These are phyloP conservation scores for Polypedilum pembai DNA, from an alignment of 1,140 invertebrate genomes.

Conservation along the genomic window DNA sequence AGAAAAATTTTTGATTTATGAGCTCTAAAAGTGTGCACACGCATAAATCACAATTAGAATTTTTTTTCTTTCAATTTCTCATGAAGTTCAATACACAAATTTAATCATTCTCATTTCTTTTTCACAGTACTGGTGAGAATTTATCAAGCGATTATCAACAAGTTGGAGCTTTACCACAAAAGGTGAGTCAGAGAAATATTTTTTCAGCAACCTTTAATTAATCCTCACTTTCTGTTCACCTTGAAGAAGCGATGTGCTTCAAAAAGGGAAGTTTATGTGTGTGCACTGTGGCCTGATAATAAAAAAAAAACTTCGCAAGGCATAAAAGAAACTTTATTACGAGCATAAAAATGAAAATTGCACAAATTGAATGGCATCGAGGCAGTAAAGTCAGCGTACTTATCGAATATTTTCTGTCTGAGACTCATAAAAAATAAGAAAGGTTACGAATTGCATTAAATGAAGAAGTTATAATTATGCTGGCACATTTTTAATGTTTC, in stretches of 20 bases:
- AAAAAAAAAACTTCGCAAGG: too few species aligned
- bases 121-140: too few species aligned
- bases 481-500: neutral
- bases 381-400: neutral
- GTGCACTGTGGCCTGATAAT: neutral
- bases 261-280: neutral
- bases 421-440: neutral
- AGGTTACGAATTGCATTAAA: neutral
- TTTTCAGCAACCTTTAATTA: neutral
- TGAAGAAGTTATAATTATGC: conserved; percentile 3
- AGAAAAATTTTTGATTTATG: conserved; percentile 12
- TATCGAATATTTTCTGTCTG: neutral
- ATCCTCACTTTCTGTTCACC: conserved; percentile 20
- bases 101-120: too few species aligned
- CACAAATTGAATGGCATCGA: neutral
- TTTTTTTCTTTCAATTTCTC: too few species aligned
- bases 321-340: too few species aligned
- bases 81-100: too few species aligned
- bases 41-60: conserved; percentile 13
- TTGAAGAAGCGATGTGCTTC: neutral
- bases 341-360: neutral
- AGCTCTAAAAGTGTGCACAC: neutral
- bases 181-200: neutral
- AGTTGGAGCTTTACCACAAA: conserved; percentile 14
- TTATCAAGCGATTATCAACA: conserved; percentile 2